These are phyloP conservation scores for Grammatotria lemairii DNA, from an alignment of 2,113 vertebrate genomes.

Conservation along the genomic window DNA sequence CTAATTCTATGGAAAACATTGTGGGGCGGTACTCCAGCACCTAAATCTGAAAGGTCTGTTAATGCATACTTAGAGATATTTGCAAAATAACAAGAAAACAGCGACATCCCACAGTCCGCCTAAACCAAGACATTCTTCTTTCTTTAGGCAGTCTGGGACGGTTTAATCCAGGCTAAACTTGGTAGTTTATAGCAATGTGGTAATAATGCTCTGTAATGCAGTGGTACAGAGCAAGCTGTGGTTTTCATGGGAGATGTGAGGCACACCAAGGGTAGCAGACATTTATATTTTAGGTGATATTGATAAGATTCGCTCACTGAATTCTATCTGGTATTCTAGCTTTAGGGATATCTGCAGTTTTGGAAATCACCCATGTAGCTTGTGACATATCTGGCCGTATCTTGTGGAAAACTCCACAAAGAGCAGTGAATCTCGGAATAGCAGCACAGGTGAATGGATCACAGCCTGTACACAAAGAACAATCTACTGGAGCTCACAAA, in stretches of 20 bases:
- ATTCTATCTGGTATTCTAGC: neutral
- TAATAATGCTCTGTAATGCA: neutral
- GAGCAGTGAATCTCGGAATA: accelerated
- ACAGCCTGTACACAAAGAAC: neutral
- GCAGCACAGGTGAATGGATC: neutral
- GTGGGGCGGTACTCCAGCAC: accelerated
- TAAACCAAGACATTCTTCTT: neutral
- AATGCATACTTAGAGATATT: neutral
- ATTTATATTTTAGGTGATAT: neutral
- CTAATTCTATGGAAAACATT: neutral
- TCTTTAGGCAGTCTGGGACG: accelerated
- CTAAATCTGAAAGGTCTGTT: neutral
- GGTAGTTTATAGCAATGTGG: neutral
- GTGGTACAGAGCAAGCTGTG: neutral
- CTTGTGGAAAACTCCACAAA: neutral
- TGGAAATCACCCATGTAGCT: accelerated
- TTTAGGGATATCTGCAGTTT: neutral
- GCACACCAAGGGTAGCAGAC: neutral
- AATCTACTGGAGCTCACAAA: neutral
- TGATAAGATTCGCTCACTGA: neutral
- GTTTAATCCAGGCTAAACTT: neutral
- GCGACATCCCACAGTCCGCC: accelerated
- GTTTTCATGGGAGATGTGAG: neutral
- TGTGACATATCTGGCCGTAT: neutral
- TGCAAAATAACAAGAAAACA: neutral